Evolutionary conservation across 2,888 invertebrate species (phyloP).

Genomic region (Xestia ashworthii): DNA sequence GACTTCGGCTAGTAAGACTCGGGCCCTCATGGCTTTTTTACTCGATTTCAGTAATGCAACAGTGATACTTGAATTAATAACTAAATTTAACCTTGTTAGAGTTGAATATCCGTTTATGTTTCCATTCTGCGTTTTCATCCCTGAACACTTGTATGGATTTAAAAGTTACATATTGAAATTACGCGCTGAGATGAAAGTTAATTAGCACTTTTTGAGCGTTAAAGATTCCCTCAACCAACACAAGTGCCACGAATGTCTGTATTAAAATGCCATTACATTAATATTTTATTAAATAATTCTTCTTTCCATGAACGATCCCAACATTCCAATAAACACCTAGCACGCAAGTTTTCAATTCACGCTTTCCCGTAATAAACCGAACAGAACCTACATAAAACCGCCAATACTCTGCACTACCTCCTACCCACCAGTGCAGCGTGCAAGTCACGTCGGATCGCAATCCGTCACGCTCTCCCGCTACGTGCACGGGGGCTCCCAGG

Average conservation of each 20-base stretch:
- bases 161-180: not conserved
- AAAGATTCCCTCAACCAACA: too few species aligned
- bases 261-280: too few species aligned
- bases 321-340: not conserved
- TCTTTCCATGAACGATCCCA: not conserved
- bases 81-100: not conserved
- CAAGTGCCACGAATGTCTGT: too few species aligned
- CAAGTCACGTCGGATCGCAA: constrained; percentile 54
- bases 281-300: too few species aligned
- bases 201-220: too few species aligned
- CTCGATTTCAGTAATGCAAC: not conserved
- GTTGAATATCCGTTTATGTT: not conserved
- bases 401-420: constrained; percentile 25
- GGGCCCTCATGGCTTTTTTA: not conserved
- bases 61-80: too few species aligned
- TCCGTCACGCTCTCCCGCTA: constrained; percentile 52
- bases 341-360: not conserved
- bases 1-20: not conserved
- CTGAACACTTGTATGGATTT: not conserved
- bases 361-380: constrained; percentile 25
- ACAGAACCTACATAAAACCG: constrained; percentile 10
- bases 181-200: too few species aligned
- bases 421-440: constrained; percentile 24
- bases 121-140: not conserved
- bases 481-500: constrained; percentile 37